Base-by-base conservation (phyloP, 2,888 invertebrate species). In the Drosophila suboccidentalis region DNA sequence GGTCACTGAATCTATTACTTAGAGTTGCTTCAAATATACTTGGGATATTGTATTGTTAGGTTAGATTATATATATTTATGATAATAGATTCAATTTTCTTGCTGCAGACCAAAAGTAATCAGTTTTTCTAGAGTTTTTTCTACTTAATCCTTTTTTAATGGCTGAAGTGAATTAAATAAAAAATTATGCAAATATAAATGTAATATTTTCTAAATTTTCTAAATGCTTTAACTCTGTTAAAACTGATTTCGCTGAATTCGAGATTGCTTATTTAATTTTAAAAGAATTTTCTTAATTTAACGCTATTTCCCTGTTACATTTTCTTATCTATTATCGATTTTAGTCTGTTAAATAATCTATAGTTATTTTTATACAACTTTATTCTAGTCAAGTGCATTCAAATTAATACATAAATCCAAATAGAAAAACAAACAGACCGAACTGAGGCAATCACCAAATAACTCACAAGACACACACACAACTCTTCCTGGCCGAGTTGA, bases 321-420 rank as follows among this genome's bases (percentile, higher is more conserved):
- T 26, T 26, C 6, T 6, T 0, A 6, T 26, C 26, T 5, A 5
- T 26, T 5, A 4, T 34, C 10, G 11, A 34, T 5, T 5, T 13
- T 22, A 41, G 13, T 0, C 1, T 1, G 17, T 17, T 13, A 9
- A 13, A 55, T 15, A 26, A 10, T 19, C 34, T 11, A 32, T 17
- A 32, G 0, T 4, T 11, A 9, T n/a, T n/a, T n/a, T n/a, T n/a
- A n/a, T 17, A 39, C 15, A 44, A 26, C n/a, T 19, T 51, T 34
- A 11, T 39, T 43, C 10, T 9, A 47, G 51, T 13, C 49, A 57
- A 67, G 49, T 58, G 62, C 66, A 79, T 82, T 82, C 66, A 80
- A 86, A 90, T 90, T 74, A 88, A 84, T 59, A 72, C 87, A 86
- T 82, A 72, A 67, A 68, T 80, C 49, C 65, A 57, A 62, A 55